Evolutionary conservation across 1,140 invertebrate species (phyloP).

Genomic region (Potamilus streckersoni): DNA sequence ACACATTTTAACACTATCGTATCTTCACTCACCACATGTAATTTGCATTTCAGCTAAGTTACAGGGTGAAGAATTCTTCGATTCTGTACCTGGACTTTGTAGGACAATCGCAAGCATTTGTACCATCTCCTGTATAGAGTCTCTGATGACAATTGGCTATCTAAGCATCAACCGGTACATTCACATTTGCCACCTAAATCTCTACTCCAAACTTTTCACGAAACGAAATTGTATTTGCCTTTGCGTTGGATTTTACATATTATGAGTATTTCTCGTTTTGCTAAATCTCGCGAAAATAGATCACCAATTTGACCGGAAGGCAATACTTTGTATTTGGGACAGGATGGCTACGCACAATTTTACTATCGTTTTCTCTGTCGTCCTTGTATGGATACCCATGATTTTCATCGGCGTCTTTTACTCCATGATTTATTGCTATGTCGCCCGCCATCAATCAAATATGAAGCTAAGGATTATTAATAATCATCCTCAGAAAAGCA

Average conservation of each 20-base stretch:
- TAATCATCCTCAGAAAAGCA: neutral
- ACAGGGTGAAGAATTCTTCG: slow-evolving; percentile 52
- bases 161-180: slow-evolving; percentile 57
- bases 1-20: too few relatives aligned
- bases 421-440: slow-evolving; percentile 43
- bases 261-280: slow-evolving; percentile 37
- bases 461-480: neutral
- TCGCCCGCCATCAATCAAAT: slow-evolving; percentile 23
- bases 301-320: slow-evolving; percentile 56
- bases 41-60: slow-evolving; percentile 38
- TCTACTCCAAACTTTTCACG: slow-evolving; percentile 50
- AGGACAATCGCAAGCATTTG: slow-evolving; percentile 48
- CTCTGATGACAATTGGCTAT: slow-evolving; percentile 48
- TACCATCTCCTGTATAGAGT: slow-evolving; percentile 49
- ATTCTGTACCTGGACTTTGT: slow-evolving; percentile 46
- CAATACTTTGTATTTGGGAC: slow-evolving; percentile 55
- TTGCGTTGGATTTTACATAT: slow-evolving; percentile 35
- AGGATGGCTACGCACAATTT: slow-evolving; percentile 53
- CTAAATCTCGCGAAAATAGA: slow-evolving; percentile 46
- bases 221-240: slow-evolving; percentile 35
- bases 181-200: slow-evolving; percentile 47
- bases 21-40: too few relatives aligned
- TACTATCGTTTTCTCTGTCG: slow-evolving; percentile 49
- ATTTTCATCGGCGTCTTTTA: slow-evolving; percentile 48
- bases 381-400: slow-evolving; percentile 50